A percentile compares a stretch with the other conserved stretches of the same genome.
phyloP scores from a whole-genome alignment of 2,888 invertebrate species.

The Choristoneura rosaceana region DNA sequence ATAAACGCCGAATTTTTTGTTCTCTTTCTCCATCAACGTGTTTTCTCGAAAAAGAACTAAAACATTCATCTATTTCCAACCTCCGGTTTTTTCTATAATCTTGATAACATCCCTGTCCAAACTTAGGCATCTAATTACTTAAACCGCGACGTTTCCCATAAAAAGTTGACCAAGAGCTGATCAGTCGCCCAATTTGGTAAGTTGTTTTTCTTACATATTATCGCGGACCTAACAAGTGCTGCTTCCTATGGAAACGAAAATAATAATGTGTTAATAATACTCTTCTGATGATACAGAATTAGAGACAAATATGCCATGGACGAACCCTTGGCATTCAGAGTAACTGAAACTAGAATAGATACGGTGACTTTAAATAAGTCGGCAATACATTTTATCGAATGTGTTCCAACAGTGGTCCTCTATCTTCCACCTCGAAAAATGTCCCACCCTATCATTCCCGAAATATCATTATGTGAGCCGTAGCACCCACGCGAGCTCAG shows the following conservation, averaged over 20 bases:
- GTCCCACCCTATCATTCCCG: too few species aligned
- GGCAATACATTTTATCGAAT: neutral
- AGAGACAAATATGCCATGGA: neutral
- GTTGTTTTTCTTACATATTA: conserved; percentile 21
- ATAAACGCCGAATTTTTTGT: too few species aligned
- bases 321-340: neutral
- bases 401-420: neutral
- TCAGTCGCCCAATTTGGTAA: conserved; percentile 3
- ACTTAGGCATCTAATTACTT: conserved; percentile 17
- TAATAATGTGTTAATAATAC: conserved; percentile 8
- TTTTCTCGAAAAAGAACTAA: too few species aligned
- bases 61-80: neutral
- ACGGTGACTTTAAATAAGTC: neutral
- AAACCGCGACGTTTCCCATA: neutral
- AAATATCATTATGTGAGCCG: too few species aligned
- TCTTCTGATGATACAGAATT: neutral
- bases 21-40: too few species aligned
- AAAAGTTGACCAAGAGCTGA: conserved; percentile 1
- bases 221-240: conserved; percentile 12
- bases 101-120: conserved; percentile 1
- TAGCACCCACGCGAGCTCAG: too few species aligned
- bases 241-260: conserved; percentile 18
- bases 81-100: neutral
- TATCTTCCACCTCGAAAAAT: too few species aligned
- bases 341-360: conserved; percentile 3